A percentile compares a stretch with the other conserved stretches of the same genome.
phyloP scores from a whole-genome alignment of 2,113 vertebrate species.

The Trochalopteron elliotii region DNA sequence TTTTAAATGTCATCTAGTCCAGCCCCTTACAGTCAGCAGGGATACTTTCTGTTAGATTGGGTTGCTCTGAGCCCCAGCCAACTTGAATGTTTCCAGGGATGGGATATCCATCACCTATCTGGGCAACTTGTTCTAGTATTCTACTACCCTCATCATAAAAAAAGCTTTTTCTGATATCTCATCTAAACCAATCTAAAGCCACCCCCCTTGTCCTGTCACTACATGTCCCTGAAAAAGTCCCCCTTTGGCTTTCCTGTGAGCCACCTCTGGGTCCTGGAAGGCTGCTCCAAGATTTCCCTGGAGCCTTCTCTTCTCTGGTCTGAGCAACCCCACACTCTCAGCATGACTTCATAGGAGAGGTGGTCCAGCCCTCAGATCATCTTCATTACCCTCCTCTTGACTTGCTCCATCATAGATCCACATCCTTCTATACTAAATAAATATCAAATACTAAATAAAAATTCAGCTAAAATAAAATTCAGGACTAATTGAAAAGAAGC shows the following conservation, averaged over 20 bases:
- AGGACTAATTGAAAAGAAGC: neutral
- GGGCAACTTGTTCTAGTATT: neutral
- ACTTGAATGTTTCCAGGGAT: neutral
- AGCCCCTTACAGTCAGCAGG: neutral
- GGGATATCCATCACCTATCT: neutral
- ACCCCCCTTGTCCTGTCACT: neutral
- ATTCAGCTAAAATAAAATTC: neutral
- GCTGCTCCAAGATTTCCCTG: neutral
- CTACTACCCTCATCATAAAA: neutral
- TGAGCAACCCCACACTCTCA: neutral
- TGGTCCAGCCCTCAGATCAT: neutral
- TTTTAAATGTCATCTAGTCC: neutral
- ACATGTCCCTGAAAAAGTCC: neutral
- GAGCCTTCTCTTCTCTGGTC: neutral
- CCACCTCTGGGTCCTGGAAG: neutral
- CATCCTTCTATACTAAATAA: rapidly evolving
- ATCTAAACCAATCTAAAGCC: neutral
- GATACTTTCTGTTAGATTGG: neutral
- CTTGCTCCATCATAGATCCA: neutral
- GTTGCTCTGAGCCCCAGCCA: neutral
- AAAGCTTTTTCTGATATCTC: neutral
- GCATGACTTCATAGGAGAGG: neutral
- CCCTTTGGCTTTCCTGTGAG: neutral
- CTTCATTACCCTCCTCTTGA: rapidly evolving
- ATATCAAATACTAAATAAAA: neutral